Percentiles rank a stretch among this genome's conserved stretches.
Evolutionary conservation across 2,888 invertebrate genomes (phyloP).

Genomic region (Aquatica leii): DNA sequence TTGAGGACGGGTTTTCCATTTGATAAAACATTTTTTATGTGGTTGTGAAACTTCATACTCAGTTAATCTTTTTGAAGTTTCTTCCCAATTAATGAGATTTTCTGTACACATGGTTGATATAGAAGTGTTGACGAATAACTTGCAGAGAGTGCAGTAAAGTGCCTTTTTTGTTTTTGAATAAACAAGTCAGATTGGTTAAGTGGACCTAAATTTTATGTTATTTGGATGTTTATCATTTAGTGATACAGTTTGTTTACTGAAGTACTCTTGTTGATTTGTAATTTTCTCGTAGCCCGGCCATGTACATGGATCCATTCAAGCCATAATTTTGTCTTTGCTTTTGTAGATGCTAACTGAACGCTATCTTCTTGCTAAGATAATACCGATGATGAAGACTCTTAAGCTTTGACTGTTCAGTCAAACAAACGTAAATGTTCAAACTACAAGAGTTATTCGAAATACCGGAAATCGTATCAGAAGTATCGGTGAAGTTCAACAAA

Average conservation of each 20-base stretch:
- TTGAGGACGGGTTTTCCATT: neutral
- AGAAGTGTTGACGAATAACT: neutral
- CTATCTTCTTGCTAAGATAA: neutral
- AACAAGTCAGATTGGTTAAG: neutral
- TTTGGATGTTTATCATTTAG: neutral
- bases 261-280: neutral
- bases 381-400: neutral
- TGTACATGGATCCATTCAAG: too few relatives aligned
- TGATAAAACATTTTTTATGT: too few relatives aligned
- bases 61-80: too few relatives aligned
- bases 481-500: neutral
- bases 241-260: neutral
- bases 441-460: too few relatives aligned
- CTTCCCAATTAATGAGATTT: neutral
- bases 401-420: neutral
- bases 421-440: too few relatives aligned
- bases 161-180: neutral
- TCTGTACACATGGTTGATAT: neutral
- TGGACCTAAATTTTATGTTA: neutral
- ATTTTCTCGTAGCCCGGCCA: too few relatives aligned
- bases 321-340: too few relatives aligned
- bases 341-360: neutral
- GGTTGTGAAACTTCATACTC: too few relatives aligned
- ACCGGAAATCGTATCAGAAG: neutral
- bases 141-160: neutral